These are phyloP conservation scores for Prunella fulvescens DNA, from an alignment of 2,113 vertebrate species.

Conservation along the genomic window DNA sequence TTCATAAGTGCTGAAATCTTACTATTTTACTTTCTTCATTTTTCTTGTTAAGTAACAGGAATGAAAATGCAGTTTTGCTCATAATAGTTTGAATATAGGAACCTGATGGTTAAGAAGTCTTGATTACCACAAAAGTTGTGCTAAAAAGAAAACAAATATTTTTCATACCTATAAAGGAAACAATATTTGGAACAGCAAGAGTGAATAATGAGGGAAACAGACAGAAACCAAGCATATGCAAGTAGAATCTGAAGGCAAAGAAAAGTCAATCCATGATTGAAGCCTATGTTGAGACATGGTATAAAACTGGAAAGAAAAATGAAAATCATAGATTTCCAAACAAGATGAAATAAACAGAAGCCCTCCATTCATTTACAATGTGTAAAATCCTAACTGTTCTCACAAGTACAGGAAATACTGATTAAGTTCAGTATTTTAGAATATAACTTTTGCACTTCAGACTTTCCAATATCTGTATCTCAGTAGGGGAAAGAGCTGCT, in stretches of 20 bases:
- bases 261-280: background rate
- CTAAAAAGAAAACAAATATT: background rate
- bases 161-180: background rate
- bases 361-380: background rate
- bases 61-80: background rate
- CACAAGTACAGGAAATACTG: background rate
- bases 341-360: background rate
- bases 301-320: background rate
- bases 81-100: background rate
- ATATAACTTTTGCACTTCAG: background rate
- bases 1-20: background rate
- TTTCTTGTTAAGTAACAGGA: background rate
- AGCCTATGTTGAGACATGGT: background rate
- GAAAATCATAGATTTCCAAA: background rate
- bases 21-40: background rate
- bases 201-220: background rate
- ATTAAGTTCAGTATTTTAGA: constrained; percentile 38
- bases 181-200: background rate
- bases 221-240: background rate
- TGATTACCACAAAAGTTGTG: background rate
- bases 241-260: background rate
- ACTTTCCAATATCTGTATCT: constrained; percentile 29
- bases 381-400: background rate
- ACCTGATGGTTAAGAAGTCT: background rate
- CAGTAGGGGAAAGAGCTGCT: constrained; percentile 12